These are phyloP conservation scores for Alosa sapidissima DNA, from an alignment of 2,797 vertebrate genomes.

Conservation along the genomic window DNA sequence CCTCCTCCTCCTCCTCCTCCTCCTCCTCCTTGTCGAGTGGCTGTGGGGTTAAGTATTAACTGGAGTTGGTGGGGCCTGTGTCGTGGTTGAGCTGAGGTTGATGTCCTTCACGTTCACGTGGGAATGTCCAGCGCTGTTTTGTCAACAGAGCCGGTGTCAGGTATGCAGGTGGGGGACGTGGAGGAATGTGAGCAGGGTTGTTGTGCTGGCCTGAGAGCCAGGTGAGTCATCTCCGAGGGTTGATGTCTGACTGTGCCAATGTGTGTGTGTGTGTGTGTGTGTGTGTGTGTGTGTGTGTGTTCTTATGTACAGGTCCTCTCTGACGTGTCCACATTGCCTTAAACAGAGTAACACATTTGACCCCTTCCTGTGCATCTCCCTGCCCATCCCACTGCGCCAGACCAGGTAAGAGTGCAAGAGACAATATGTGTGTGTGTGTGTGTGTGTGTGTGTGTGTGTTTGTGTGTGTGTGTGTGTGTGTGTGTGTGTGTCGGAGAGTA, in stretches of 20 bases:
- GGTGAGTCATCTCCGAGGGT: background rate
- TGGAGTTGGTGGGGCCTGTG: background rate
- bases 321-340: slow-evolving; percentile 94
- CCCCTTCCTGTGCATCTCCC: slow-evolving; percentile 84
- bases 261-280: slow-evolving; percentile 5
- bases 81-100: background rate
- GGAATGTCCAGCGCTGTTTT: background rate
- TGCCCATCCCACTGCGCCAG: slow-evolving; percentile 89
- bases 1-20: no score
- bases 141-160: slow-evolving; percentile 22
- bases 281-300: slow-evolving; percentile 28
- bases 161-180: background rate
- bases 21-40: background rate
- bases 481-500: background rate
- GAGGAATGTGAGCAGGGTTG: background rate
- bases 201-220: background rate
- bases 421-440: background rate
- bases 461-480: background rate
- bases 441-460: background rate
- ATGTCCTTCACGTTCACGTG: background rate
- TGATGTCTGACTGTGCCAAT: background rate
- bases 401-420: slow-evolving; percentile 64
- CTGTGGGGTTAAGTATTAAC: background rate
- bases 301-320: slow-evolving; percentile 41
- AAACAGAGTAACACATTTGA: slow-evolving; percentile 74